Conservation (phyloP, 1,140 invertebrate genomes). For the Procambarus virginalis region DNA sequence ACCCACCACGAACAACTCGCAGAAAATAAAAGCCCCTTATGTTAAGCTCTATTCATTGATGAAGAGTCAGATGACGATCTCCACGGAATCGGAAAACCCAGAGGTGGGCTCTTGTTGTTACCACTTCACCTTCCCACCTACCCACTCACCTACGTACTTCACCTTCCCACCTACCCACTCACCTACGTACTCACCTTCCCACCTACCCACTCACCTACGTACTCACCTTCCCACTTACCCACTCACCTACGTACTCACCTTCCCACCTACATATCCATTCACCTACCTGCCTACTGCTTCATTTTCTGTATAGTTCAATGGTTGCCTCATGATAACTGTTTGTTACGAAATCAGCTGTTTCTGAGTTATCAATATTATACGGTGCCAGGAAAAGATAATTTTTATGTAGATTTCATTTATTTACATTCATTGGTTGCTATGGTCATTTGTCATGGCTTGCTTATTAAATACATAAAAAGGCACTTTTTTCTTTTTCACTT, state of each 20-base stretch:
- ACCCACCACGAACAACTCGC: constrained; percentile 70
- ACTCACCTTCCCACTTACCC: constrained; percentile 13
- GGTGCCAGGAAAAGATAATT: too few relatives aligned
- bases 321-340: not conserved
- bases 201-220: not conserved
- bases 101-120: constrained; percentile 72
- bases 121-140: constrained; percentile 11
- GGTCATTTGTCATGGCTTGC: too few relatives aligned
- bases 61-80: constrained; percentile 85
- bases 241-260: not conserved
- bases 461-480: too few relatives aligned
- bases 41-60: constrained; percentile 95
- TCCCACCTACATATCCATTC: not conserved
- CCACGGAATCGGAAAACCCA: constrained; percentile 71
- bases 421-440: too few relatives aligned
- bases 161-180: constrained; percentile 11
- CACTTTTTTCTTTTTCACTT: too few relatives aligned
- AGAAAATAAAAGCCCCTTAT: constrained; percentile 96
- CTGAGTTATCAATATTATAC: not conserved
- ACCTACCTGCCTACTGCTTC: too few relatives aligned
- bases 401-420: too few relatives aligned
- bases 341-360: constrained; percentile 4
- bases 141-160: not conserved
- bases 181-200: not conserved
- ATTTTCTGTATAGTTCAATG: not conserved